Conservation (phyloP, 1,140 invertebrate species). For the Hyposmocoma kahamanoa region DNA sequence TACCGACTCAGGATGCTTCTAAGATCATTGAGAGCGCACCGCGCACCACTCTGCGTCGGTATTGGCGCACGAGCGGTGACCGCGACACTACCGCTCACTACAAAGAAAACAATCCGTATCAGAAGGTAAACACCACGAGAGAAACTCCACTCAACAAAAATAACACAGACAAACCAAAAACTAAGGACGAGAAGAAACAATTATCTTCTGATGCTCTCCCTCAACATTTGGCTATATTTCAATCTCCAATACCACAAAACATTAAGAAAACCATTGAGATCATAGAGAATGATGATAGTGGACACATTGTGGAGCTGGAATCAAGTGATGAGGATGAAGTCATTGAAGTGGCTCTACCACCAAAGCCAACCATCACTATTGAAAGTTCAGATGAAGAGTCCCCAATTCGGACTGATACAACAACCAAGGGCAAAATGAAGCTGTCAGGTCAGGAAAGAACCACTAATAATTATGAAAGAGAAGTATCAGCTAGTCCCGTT, state of each 20-base stretch:
- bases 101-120: slow-evolving; percentile 19
- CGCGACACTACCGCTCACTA: slow-evolving; percentile 10
- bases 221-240: slow-evolving; percentile 42
- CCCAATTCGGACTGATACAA: slow-evolving; percentile 7
- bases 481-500: slow-evolving; percentile 56
- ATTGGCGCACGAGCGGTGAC: slow-evolving; percentile 49
- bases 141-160: slow-evolving; percentile 14
- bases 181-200: slow-evolving; percentile 28
- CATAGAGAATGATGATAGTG: slow-evolving; percentile 42
- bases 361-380: slow-evolving; percentile 63
- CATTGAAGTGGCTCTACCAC: slow-evolving; percentile 57
- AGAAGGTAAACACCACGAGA: slow-evolving; percentile 40
- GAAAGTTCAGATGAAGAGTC: slow-evolving; percentile 72
- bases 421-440: slow-evolving; percentile 15
- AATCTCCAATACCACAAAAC: slow-evolving; percentile 41
- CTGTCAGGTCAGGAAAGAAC: slow-evolving; percentile 20
- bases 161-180: slow-evolving; percentile 20
- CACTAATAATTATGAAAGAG: slow-evolving; percentile 26
- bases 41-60: slow-evolving; percentile 46
- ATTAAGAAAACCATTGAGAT: slow-evolving; percentile 50
- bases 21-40: slow-evolving; percentile 33
- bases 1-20: slow-evolving; percentile 21
- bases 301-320: slow-evolving; percentile 38
- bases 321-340: slow-evolving; percentile 69
- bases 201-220: slow-evolving; percentile 11